Evolutionary conservation across 1,140 invertebrate species (phyloP).

Genomic region (Camponotus floridanus): DNA sequence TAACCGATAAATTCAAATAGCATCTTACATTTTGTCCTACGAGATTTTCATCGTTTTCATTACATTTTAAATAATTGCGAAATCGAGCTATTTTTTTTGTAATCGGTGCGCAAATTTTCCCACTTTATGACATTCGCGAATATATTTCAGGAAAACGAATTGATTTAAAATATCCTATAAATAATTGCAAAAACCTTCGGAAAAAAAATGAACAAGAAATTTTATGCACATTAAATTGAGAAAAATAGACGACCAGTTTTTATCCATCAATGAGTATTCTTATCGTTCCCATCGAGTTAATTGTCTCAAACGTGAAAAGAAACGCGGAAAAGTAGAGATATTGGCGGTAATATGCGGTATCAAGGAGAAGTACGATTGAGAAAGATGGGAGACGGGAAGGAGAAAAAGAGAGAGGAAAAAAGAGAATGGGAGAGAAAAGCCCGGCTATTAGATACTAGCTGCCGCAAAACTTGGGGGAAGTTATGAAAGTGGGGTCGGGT

Average conservation of each 20-base stretch:
- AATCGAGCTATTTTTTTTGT: too few relatives aligned
- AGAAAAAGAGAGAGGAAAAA: constrained; percentile 20
- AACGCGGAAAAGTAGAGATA: not conserved
- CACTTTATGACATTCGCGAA: not conserved
- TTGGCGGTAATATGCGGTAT: not conserved
- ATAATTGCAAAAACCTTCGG: not conserved
- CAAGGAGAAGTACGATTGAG: constrained; percentile 42
- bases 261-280: not conserved
- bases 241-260: not conserved
- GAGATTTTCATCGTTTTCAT: too few relatives aligned
- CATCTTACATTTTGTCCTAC: too few relatives aligned
- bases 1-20: too few relatives aligned
- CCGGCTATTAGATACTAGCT: constrained; percentile 81
- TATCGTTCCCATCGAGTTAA: not conserved
- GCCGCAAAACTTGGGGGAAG: constrained; percentile 80
- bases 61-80: too few relatives aligned
- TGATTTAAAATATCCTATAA: not conserved
- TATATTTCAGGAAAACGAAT: not conserved
- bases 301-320: constrained; percentile 21
- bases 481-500: constrained; percentile 83
- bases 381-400: not conserved
- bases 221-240: not conserved
- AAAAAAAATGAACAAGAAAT: constrained; percentile 1
- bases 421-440: constrained; percentile 60
- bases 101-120: too few relatives aligned